Conservation (phyloP, 2,888 invertebrate genomes). For the Loripinus fragilis region DNA sequence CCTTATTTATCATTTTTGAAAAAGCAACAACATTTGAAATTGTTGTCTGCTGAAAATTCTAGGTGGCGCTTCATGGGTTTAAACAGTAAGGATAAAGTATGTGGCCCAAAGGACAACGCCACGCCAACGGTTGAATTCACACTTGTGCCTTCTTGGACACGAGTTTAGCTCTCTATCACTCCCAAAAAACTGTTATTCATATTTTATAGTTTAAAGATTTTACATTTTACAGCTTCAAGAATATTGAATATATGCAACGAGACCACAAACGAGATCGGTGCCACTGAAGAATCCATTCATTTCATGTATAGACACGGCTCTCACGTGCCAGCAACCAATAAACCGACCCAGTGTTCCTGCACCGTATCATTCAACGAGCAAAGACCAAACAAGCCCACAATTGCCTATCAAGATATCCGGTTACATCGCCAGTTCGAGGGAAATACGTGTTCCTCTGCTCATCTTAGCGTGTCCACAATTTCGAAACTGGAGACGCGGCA, state of each 20-base stretch:
- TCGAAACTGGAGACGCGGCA: neutral
- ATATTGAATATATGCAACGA: neutral
- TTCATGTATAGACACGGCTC: constrained; percentile 1
- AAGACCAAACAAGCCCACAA: neutral
- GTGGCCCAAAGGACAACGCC: too few species aligned
- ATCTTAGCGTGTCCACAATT: neutral
- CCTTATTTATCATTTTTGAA: too few species aligned
- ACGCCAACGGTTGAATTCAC: too few species aligned
- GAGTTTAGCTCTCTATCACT: too few species aligned
- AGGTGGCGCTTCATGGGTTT: too few species aligned
- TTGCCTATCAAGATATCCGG: constrained; percentile 8
- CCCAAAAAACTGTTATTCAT: too few species aligned
- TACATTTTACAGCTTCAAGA: neutral
- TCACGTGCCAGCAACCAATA: neutral
- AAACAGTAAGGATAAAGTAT: too few species aligned
- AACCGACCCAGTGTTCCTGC: neutral
- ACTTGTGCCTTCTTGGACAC: too few species aligned
- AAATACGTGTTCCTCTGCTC: neutral
- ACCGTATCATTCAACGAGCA: neutral
- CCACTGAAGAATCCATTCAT: neutral
- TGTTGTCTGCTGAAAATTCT: too few species aligned
- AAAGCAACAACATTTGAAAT: too few species aligned
- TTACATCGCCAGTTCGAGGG: neutral
- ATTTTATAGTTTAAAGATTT: neutral
- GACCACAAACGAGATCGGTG: neutral